phyloP scores from a whole-genome alignment of 2,797 vertebrate genomes.

The Lepus townsendii region DNA sequence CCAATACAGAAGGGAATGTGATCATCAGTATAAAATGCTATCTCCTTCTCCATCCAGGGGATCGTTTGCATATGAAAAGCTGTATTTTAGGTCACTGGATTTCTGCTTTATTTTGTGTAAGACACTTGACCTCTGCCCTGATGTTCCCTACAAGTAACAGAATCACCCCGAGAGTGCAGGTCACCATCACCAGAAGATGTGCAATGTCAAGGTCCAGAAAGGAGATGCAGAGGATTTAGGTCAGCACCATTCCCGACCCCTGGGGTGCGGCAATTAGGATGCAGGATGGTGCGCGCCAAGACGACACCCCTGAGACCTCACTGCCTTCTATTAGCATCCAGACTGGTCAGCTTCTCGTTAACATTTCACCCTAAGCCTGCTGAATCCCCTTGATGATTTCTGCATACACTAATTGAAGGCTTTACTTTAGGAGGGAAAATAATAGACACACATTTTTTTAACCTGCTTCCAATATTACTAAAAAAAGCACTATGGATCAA shows the following conservation, averaged over 20 bases:
- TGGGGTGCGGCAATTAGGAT: conserved; percentile 53
- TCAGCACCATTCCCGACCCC: background rate
- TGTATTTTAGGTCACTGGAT: conserved; percentile 7
- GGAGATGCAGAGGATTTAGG: conserved; percentile 1
- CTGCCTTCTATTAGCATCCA: conserved; percentile 80
- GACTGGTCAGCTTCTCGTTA: conserved; percentile 85
- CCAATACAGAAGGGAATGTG: background rate
- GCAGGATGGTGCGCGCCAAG: conserved; percentile 34
- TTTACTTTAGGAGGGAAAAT: conserved; percentile 78
- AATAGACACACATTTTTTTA: conserved; percentile 76
- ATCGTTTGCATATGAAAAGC: conserved; percentile 31
- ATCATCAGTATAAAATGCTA: background rate
- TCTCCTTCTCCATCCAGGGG: background rate
- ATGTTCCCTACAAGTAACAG: background rate
- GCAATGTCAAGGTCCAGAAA: conserved; percentile 5
- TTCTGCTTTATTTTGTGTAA: conserved; percentile 48
- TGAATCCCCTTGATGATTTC: conserved; percentile 84
- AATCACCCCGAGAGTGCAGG: background rate
- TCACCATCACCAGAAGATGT: conserved; percentile 14
- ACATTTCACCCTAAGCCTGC: conserved; percentile 85
- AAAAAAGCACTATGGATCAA: conserved; percentile 81
- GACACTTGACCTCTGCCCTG: background rate
- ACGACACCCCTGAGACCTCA: conserved; percentile 74
- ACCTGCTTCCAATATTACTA: conserved; percentile 78
- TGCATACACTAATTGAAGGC: conserved; percentile 85